These are phyloP conservation scores for Dolichopus griseipennis DNA, from an alignment of 2,888 invertebrate species.

Conservation along the genomic window DNA sequence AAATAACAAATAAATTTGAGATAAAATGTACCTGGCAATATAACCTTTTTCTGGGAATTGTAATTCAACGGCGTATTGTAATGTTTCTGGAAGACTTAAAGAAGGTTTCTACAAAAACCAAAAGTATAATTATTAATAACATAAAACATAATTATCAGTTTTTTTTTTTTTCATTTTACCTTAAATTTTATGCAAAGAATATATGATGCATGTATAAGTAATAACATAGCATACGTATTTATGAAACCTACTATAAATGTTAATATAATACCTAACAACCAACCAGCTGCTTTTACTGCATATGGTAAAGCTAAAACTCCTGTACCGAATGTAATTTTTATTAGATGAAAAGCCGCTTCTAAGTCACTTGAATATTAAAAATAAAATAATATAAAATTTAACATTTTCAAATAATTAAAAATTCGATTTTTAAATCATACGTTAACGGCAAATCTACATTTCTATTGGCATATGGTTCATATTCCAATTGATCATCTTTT, in stretches of 20 bases:
- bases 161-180: no score
- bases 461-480: constrained; percentile 62
- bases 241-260: constrained; percentile 77
- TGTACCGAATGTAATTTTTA: constrained; percentile 89
- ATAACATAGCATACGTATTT: constrained; percentile 89
- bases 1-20: no score
- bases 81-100: no score
- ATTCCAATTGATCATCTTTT: constrained; percentile 33
- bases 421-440: constrained; percentile 39
- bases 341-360: constrained; percentile 79
- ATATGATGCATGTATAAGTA: constrained; percentile 56
- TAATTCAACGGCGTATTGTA: no score
- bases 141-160: no score
- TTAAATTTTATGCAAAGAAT: constrained; percentile 34
- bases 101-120: no score
- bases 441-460: constrained; percentile 60
- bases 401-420: background rate
- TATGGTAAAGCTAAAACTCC: constrained; percentile 82
- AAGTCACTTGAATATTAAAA: constrained; percentile 54
- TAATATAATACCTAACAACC: constrained; percentile 63
- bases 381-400: no score
- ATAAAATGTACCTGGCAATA: no score
- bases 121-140: no score
- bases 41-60: no score
- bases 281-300: constrained; percentile 59